Conservation (phyloP, 2,888 invertebrate genomes). For the Drosophila monieri region DNA sequence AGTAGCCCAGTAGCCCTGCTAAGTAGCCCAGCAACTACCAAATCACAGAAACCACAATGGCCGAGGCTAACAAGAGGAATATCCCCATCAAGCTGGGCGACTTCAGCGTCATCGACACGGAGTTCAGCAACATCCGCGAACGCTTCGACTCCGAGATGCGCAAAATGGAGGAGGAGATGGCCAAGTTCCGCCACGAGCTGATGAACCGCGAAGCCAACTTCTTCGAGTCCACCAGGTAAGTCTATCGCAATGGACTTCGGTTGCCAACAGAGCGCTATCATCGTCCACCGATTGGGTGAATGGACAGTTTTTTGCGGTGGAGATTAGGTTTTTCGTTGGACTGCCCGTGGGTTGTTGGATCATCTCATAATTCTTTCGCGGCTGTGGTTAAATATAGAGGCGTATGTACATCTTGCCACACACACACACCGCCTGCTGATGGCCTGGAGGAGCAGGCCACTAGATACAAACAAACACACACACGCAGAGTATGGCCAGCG, state of each 20-base stretch:
- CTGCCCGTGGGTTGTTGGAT: slow-evolving; percentile 1
- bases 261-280: slow-evolving; percentile 10
- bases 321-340: slow-evolving; percentile 8
- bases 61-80: slow-evolving; percentile 93
- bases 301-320: slow-evolving; percentile 10
- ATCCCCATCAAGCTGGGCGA: slow-evolving; percentile 97
- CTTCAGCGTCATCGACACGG: slow-evolving; percentile 97
- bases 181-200: slow-evolving; percentile 95
- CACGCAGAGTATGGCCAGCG: slow-evolving; percentile 16
- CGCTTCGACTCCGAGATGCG: slow-evolving; percentile 98
- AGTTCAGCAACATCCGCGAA: slow-evolving; percentile 97
- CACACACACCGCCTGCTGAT: neutral
- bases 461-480: neutral
- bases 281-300: slow-evolving; percentile 5
- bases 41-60: slow-evolving; percentile 85
- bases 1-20: neutral
- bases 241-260: neutral
- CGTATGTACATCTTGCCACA: slow-evolving; percentile 32
- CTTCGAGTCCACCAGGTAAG: slow-evolving; percentile 94
- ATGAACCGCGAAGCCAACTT: slow-evolving; percentile 97
- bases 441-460: slow-evolving; percentile 32
- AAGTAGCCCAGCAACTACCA: slow-evolving; percentile 9
- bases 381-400: slow-evolving; percentile 30
- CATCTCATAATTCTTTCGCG: slow-evolving; percentile 12
- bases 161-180: slow-evolving; percentile 99